Percentiles rank a stretch among this genome's conserved stretches.
Conservation (phyloP, 2,888 invertebrate genomes). For the Pyrrhia umbra region DNA sequence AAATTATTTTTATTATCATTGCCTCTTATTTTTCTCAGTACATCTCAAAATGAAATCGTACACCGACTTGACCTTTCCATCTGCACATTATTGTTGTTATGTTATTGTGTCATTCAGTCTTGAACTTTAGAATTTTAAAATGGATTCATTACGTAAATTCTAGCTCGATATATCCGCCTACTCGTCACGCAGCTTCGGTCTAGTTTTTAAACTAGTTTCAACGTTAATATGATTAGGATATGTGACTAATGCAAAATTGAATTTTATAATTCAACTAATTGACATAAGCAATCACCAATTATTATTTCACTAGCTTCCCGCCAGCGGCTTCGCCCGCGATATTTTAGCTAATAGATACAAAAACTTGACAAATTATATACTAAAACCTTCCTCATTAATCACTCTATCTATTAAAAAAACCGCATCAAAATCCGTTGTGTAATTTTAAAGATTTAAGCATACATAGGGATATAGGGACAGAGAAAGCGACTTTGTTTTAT, state of each 20-base stretch:
- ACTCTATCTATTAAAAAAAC: no score
- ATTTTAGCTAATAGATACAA: no score
- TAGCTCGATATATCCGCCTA: slow-evolving; percentile 18
- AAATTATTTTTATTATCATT: slow-evolving; percentile 16
- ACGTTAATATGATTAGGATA: slow-evolving; percentile 4
- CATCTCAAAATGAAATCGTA: slow-evolving; percentile 51
- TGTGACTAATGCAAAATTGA: slow-evolving; percentile 29
- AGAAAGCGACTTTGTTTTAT: no score
- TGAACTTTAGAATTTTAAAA: slow-evolving; percentile 47
- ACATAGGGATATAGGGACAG: no score
- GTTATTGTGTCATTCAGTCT: slow-evolving; percentile 51
- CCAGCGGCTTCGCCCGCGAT: no score
- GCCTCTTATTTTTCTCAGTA: slow-evolving; percentile 24
- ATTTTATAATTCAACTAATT: slow-evolving; percentile 30
- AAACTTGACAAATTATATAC: no score
- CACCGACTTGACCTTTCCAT: slow-evolving; percentile 47
- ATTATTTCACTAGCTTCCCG: no score
- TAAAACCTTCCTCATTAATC: no score
- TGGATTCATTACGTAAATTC: slow-evolving; percentile 40
- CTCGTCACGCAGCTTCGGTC: slow-evolving; percentile 11
- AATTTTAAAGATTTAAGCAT: no score
- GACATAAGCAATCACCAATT: no score
- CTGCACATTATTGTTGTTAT: slow-evolving; percentile 46
- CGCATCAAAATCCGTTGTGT: no score
- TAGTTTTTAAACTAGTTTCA: slow-evolving; percentile 26